A percentile compares a stretch with the other conserved stretches of the same genome.
Evolutionary conservation across 37 sponge, comb jelly and placozoan genomes (phyloP).

Genomic region (Hexactinellida sp.): DNA sequence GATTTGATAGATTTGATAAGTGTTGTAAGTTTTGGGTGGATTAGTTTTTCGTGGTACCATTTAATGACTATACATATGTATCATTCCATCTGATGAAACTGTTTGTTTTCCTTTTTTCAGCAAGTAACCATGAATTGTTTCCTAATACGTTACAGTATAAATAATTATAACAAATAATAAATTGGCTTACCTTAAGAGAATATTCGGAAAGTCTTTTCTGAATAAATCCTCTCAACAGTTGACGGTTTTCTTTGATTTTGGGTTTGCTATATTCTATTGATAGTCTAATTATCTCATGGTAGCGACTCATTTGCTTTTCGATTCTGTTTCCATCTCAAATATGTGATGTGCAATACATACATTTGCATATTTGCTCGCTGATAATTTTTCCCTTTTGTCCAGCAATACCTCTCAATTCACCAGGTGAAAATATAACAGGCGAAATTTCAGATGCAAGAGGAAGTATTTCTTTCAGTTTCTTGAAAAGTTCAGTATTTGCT

Average conservation of each 20-base stretch:
- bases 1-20: not conserved
- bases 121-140: not conserved
- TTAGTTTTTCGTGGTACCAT: not conserved
- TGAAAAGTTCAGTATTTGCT: not conserved
- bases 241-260: not conserved
- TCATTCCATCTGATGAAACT: constrained; percentile 11
- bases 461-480: not conserved
- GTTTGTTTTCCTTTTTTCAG: not conserved
- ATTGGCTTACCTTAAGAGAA: not conserved
- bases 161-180: not conserved
- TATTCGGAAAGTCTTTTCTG: not conserved
- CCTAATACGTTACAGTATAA: not conserved
- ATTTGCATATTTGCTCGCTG: not conserved
- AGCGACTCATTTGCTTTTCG: not conserved
- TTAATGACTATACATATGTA: not conserved
- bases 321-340: not conserved
- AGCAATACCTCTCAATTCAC: not conserved
- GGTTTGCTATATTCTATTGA: not conserved
- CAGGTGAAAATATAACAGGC: not conserved
- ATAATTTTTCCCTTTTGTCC: not conserved
- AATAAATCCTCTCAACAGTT: not conserved
- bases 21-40: not conserved
- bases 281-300: not conserved
- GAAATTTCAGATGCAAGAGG: not conserved
- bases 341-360: not conserved